These are phyloP conservation scores for Drosophila subquinaria DNA, from an alignment of 2,888 invertebrate species.

Conservation along the genomic window DNA sequence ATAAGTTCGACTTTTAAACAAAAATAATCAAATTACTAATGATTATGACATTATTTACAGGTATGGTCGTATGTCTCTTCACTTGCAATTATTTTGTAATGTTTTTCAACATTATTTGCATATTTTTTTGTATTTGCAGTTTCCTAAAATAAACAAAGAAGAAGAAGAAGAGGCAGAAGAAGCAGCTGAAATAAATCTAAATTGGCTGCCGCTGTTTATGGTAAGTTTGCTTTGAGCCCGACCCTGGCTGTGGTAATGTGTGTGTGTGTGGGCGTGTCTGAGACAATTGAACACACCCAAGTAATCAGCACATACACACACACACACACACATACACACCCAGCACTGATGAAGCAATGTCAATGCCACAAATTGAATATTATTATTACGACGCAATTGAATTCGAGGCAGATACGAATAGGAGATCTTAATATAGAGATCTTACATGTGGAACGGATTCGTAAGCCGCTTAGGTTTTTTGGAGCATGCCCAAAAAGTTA, in stretches of 20 bases:
- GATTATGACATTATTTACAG: no score
- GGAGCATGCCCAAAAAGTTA: slow-evolving; percentile 22
- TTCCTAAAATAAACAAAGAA: slow-evolving; percentile 31
- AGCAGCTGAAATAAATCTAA: slow-evolving; percentile 12
- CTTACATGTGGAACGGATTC: slow-evolving; percentile 34
- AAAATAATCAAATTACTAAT: no score
- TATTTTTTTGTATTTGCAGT: slow-evolving; percentile 56
- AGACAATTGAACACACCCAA: slow-evolving; percentile 64
- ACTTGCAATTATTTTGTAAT: slow-evolving; percentile 45
- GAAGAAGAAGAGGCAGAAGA: slow-evolving; percentile 31
- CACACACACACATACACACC: slow-evolving; percentile 21
- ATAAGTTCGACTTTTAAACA: no score
- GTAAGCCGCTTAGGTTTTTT: slow-evolving; percentile 47
- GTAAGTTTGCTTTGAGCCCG: slow-evolving; percentile 52
- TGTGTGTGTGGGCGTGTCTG: slow-evolving; percentile 56
- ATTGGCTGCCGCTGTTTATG: slow-evolving; percentile 71
- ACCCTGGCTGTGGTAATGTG: slow-evolving; percentile 9
- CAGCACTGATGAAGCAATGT: slow-evolving; percentile 69
- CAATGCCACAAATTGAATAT: slow-evolving; percentile 61
- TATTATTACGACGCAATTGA: slow-evolving; percentile 45
- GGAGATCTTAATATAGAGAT: slow-evolving; percentile 3
- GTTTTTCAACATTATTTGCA: slow-evolving; percentile 54
- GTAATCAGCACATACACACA: slow-evolving; percentile 41
- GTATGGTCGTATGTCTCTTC: neutral
- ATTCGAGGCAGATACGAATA: neutral